phyloP scores from a whole-genome alignment of 2,113 vertebrate genomes.

The Protobothrops flavoviridis region DNA sequence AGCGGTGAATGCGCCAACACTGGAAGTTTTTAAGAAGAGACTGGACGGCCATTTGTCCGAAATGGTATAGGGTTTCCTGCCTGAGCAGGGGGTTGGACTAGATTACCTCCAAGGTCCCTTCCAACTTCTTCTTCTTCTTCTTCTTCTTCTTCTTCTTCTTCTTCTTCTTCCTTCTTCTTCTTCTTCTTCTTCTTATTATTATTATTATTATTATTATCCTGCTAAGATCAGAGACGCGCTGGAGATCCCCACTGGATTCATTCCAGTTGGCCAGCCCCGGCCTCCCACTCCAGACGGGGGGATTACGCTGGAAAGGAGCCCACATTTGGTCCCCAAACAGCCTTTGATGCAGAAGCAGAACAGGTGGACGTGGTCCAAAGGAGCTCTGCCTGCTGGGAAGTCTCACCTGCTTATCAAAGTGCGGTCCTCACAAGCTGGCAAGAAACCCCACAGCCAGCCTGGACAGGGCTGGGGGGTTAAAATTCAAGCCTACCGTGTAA shows the following conservation, averaged over 20 bases:
- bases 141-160: too few species aligned
- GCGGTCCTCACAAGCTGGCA: background rate
- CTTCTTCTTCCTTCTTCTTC: too few species aligned
- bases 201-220: too few species aligned
- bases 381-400: background rate
- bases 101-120: too few species aligned
- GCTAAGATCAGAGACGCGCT: background rate
- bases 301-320: background rate
- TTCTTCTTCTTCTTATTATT: too few species aligned
- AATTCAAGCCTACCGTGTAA: slow-evolving; percentile 1
- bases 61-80: too few species aligned
- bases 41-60: too few species aligned
- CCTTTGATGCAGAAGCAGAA: background rate
- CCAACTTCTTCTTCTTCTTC: too few species aligned
- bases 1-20: too few species aligned
- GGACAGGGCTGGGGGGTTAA: background rate
- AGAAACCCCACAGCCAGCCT: background rate
- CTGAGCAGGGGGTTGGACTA: too few species aligned
- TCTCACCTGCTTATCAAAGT: background rate
- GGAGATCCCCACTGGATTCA: too few species aligned
- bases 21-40: too few species aligned
- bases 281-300: background rate
- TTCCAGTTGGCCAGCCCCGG: background rate
- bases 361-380: background rate
- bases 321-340: background rate